These are phyloP conservation scores for Stomatorhinus walkeri DNA, from an alignment of 2,797 vertebrate species.

Conservation along the genomic window DNA sequence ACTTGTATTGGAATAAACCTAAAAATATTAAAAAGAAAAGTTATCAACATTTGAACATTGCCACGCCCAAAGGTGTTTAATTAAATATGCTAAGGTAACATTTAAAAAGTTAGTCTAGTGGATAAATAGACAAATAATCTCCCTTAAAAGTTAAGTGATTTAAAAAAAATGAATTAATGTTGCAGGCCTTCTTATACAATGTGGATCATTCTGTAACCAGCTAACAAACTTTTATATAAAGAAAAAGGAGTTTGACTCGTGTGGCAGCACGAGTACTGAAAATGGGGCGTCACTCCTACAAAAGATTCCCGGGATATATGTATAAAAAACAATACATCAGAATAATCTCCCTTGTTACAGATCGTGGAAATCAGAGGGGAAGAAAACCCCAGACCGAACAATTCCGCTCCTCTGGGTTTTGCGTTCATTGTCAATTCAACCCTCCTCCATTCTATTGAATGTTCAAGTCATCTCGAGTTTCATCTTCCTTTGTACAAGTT, in stretches of 20 bases:
- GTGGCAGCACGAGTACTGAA: background rate
- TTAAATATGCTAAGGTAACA: background rate
- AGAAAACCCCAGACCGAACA: slow-evolving; percentile 55
- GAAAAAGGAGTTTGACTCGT: background rate
- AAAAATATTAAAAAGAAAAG: background rate
- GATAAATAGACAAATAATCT: background rate
- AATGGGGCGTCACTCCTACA: background rate
- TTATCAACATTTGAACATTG: background rate
- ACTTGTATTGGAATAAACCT: background rate
- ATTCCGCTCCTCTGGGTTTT: slow-evolving; percentile 64
- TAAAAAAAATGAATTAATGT: background rate
- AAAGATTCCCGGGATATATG: background rate
- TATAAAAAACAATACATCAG: background rate
- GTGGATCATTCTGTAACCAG: background rate
- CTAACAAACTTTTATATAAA: background rate
- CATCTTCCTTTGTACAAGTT: slow-evolving; percentile 82
- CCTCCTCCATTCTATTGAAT: slow-evolving; percentile 65
- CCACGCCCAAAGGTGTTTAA: background rate
- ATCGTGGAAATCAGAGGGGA: slow-evolving; percentile 37
- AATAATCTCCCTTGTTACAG: background rate
- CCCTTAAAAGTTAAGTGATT: background rate
- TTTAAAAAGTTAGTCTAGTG: background rate
- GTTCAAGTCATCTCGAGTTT: slow-evolving; percentile 82
- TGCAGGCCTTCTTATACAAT: background rate
- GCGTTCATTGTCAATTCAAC: slow-evolving; percentile 76